Conservation (phyloP, 2,797 vertebrate species). For the Fundulus diaphanus region DNA sequence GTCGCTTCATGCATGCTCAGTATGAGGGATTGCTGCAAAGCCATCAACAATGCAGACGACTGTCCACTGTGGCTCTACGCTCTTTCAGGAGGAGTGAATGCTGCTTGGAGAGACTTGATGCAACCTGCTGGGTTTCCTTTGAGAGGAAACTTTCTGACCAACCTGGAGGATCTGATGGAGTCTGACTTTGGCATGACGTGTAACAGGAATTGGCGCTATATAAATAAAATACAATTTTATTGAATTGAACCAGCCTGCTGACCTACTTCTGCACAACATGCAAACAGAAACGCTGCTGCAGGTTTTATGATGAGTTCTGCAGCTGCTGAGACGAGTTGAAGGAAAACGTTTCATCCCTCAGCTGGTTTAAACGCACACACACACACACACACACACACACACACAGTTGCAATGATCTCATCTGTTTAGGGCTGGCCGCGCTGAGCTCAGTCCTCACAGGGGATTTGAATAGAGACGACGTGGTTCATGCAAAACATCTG, state of each 20-base stretch:
- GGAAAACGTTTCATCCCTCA: background rate
- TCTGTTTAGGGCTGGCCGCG: background rate
- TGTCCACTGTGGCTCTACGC: too few relatives aligned
- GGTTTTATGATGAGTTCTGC: background rate
- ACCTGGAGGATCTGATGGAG: too few relatives aligned
- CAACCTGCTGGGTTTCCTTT: too few relatives aligned
- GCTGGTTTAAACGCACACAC: background rate
- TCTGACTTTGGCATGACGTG: too few relatives aligned
- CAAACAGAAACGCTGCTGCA: background rate
- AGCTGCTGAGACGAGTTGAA: background rate
- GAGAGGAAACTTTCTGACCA: too few relatives aligned
- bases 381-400: background rate
- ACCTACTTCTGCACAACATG: background rate
- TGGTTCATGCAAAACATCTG: constrained; percentile 2
- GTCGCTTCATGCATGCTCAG: too few relatives aligned
- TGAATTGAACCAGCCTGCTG: background rate
- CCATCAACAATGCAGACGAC: too few relatives aligned
- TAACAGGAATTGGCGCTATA: too few relatives aligned
- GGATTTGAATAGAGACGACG: background rate
- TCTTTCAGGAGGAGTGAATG: too few relatives aligned
- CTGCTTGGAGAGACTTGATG: too few relatives aligned
- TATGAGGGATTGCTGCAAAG: too few relatives aligned
- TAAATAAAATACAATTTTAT: too few relatives aligned
- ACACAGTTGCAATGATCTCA: background rate
- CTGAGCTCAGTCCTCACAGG: background rate